Evolutionary conservation across 2,888 invertebrate species (phyloP).

Genomic region (Dromius quadrimaculatus): DNA sequence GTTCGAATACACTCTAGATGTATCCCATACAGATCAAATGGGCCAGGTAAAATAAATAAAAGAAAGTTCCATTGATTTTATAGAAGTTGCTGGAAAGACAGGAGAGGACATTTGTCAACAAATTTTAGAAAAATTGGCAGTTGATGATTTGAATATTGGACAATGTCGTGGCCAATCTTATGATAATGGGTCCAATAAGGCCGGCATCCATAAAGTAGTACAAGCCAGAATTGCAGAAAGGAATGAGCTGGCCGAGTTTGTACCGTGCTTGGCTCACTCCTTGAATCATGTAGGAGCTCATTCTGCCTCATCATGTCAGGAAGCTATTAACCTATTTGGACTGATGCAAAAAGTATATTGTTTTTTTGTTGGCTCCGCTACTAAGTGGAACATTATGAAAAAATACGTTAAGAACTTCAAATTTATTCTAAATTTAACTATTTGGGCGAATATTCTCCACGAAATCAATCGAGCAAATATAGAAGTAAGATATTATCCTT

Average conservation of each 20-base stretch:
- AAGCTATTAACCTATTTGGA: slow-evolving; percentile 30
- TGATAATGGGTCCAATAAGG: slow-evolving; percentile 46
- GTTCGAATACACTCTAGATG: slow-evolving; percentile 60
- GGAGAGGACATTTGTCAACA: slow-evolving; percentile 43
- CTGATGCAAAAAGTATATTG: slow-evolving; percentile 27
- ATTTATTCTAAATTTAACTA: slow-evolving; percentile 51
- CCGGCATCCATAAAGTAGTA: slow-evolving; percentile 54
- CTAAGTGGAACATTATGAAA: slow-evolving; percentile 48
- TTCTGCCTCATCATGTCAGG: slow-evolving; percentile 55
- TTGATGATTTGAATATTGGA: slow-evolving; percentile 50
- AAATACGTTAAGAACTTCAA: slow-evolving; percentile 48
- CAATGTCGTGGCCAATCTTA: slow-evolving; percentile 46
- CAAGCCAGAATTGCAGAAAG: slow-evolving; percentile 59
- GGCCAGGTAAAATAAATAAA: slow-evolving; percentile 58
- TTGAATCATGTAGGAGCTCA: slow-evolving; percentile 55
- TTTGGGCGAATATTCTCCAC: slow-evolving; percentile 37
- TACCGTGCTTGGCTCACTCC: slow-evolving; percentile 58
- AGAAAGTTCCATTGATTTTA: slow-evolving; percentile 18
- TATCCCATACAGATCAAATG: slow-evolving; percentile 60
- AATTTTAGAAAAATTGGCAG: slow-evolving; percentile 50
- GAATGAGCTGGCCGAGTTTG: slow-evolving; percentile 59
- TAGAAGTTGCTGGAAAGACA: slow-evolving; percentile 47
- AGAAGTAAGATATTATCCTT: slow-evolving; percentile 52
- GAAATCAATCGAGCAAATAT: too few relatives aligned
- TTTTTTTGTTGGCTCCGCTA: slow-evolving; percentile 9